Evolutionary conservation across 2,888 invertebrate genomes (phyloP), one percentile per base, ranked within the genome.

Genomic region (Ommatoiulus sabulosus): DNA sequence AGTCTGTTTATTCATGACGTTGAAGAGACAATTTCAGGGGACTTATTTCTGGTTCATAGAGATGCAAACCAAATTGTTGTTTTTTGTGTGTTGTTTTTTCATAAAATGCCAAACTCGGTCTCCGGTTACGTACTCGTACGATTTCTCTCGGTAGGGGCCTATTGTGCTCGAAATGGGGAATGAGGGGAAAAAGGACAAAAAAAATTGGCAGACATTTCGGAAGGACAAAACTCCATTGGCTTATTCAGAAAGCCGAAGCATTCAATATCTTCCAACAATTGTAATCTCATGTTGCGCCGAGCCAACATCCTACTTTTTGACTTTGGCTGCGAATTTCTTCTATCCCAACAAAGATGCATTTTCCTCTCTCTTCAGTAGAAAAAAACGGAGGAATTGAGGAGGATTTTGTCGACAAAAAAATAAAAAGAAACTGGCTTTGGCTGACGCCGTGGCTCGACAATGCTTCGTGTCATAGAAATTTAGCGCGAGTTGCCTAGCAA

Each of bases 301-400:
- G 63, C 63, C 63, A 63, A 63, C 63, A 63, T 63, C 63, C 63
- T 63, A 63, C 63, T 63, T 63, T 63, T 63, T 63, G 63, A 63
- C 63, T 63, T 63, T 63, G 20, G 63, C 63, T 63, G 20, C 20
- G 63, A 63, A 63, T 63, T 63, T 63, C 63, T 63, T 63, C 63
- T 63, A 35, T 35, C 20, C 63, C 63, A 63, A 63, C 63, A 63
- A 63, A 63, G 63, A 63, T 63, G 20, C 20, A 20, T 63, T 63
- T 63, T 63, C 20, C 8, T n/a, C 15, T n/a, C 15, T n/a, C 48
- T 7, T 48, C 35, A 35, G 35, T 35, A 12, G 15, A 52, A 52
- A 63, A 63, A 63, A 63, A 63, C 63, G 63, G 63, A 63, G 3
- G 63, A 63, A 63, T 63, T 20, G 63, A 63, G 63, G 63, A 63